Percentiles rank a stretch among this genome's conserved stretches.
These are phyloP conservation scores for Lucilia cuprina DNA, from an alignment of 1,140 invertebrate species.

Conservation along the genomic window DNA sequence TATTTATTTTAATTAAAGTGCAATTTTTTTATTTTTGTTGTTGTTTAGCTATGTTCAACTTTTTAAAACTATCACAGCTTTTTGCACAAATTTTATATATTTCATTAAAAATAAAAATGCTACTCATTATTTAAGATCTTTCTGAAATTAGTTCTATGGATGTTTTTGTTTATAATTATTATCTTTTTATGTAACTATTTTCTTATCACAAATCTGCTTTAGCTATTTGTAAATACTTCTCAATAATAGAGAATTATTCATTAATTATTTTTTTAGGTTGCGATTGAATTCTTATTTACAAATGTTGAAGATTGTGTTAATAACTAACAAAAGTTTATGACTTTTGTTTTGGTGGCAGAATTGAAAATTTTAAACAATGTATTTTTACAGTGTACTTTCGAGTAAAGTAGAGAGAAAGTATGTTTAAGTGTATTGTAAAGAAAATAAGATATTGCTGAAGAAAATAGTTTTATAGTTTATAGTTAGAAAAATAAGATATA, in stretches of 20 bases:
- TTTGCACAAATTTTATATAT: neutral
- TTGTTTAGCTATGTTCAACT: neutral
- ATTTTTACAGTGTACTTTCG: neutral
- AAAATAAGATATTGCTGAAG: neutral
- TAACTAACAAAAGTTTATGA: too few relatives aligned
- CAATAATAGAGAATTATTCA: neutral
- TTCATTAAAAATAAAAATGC: neutral
- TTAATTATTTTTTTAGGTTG: neutral
- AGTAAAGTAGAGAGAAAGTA: neutral
- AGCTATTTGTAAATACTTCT: slow-evolving; percentile 20
- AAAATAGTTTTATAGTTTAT: neutral
- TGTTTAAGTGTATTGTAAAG: neutral
- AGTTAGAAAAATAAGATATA: too few relatives aligned
- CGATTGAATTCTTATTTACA: neutral
- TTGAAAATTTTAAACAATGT: neutral
- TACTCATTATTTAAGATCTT: neutral
- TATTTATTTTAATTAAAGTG: neutral
- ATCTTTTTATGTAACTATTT: neutral
- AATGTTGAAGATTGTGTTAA: neutral
- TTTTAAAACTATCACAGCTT: slow-evolving; percentile 31
- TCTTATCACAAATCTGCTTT: slow-evolving; percentile 33
- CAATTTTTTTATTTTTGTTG: neutral
- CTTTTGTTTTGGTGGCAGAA: too few relatives aligned
- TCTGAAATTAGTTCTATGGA: neutral
- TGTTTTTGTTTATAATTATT: neutral